Conservation (phyloP, 2,888 invertebrate genomes). For the Coenonympha glycerion region DNA sequence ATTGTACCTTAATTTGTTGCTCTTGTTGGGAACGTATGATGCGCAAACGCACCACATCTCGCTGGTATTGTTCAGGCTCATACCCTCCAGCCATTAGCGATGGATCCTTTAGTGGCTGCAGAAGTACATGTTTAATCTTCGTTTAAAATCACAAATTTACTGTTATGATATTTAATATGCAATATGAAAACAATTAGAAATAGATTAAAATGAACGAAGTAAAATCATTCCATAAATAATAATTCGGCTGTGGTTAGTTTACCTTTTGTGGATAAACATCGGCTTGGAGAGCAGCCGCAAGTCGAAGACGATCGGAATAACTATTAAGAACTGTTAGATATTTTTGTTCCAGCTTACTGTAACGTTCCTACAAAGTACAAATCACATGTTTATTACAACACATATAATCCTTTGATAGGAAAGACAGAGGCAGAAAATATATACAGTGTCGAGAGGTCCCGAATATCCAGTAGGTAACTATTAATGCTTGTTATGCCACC, state of each 20-base stretch:
- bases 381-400: too few relatives aligned
- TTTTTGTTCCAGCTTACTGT: conserved; percentile 52
- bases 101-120: conserved; percentile 43
- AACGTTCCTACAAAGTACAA: conserved; percentile 44
- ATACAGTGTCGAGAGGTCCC: too few relatives aligned
- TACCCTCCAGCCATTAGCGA: conserved; percentile 51
- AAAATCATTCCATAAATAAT: too few relatives aligned
- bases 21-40: conserved; percentile 63
- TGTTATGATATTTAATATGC: too few relatives aligned
- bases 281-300: conserved; percentile 63
- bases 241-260: too few relatives aligned
- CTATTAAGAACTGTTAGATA: conserved; percentile 49
- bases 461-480: too few relatives aligned
- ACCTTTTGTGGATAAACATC: conserved; percentile 61
- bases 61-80: conserved; percentile 48
- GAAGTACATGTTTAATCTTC: neutral
- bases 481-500: too few relatives aligned
- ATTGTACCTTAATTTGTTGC: conserved; percentile 72
- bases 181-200: too few relatives aligned
- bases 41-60: conserved; percentile 63
- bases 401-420: too few relatives aligned
- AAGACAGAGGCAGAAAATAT: too few relatives aligned
- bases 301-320: conserved; percentile 55
- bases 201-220: too few relatives aligned
- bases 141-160: neutral